These are phyloP conservation scores for Coelinius sp. DNA, from an alignment of 2,888 invertebrate species.

Conservation along the genomic window DNA sequence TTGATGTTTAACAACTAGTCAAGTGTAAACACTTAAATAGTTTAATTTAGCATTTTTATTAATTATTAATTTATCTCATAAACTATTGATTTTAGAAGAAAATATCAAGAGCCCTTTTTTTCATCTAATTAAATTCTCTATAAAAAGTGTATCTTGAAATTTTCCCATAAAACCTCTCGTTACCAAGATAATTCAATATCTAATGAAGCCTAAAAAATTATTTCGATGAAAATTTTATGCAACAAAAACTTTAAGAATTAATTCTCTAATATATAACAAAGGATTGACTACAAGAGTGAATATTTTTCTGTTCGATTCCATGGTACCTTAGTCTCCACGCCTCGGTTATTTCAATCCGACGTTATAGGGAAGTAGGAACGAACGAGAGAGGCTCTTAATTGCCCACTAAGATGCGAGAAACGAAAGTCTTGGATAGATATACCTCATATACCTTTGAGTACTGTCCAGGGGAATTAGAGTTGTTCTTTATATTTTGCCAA, in stretches of 20 bases:
- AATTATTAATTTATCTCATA: too few species aligned
- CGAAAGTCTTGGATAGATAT: slow-evolving; percentile 33
- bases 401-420: slow-evolving; percentile 39
- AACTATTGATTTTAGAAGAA: too few species aligned
- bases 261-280: slow-evolving; percentile 1
- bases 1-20: too few species aligned
- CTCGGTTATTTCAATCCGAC: slow-evolving; percentile 1
- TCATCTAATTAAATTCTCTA: too few species aligned
- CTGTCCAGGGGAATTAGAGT: background rate
- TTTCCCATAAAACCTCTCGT: background rate
- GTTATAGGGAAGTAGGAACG: slow-evolving; percentile 16
- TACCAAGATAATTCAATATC: background rate
- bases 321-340: background rate
- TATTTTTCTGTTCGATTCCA: background rate
- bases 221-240: background rate
- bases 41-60: too few species aligned
- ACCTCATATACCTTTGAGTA: background rate
- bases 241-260: background rate
- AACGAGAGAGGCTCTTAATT: slow-evolving; percentile 33
- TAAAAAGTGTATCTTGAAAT: background rate
- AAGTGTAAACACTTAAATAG: too few species aligned
- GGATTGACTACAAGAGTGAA: background rate
- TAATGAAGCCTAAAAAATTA: background rate
- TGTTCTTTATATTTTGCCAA: background rate
- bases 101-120: too few species aligned